phyloP scores from a whole-genome alignment of 2,797 vertebrate species.

The Lagorchestes hirsutus region DNA sequence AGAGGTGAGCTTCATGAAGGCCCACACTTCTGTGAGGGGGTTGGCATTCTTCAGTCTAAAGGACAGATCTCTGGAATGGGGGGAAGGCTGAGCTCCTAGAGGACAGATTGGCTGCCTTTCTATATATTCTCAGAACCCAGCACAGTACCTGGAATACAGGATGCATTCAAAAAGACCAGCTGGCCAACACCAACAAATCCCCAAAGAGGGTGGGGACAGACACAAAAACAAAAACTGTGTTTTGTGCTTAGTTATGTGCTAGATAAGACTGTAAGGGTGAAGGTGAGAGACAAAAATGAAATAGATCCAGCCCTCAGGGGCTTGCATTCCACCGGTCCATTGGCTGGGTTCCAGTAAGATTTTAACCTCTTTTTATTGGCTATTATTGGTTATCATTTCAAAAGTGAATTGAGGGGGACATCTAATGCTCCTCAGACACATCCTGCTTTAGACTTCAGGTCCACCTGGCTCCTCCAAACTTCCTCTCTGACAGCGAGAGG shows the following conservation, averaged over 20 bases:
- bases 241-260: background rate
- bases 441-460: no score
- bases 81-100: no score
- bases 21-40: background rate
- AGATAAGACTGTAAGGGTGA: no score
- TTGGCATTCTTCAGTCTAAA: background rate
- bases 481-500: background rate
- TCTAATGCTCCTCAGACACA: background rate
- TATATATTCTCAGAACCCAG: no score
- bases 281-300: background rate
- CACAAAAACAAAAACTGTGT: background rate
- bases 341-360: background rate
- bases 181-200: rapidly evolving
- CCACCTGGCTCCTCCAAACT: no score
- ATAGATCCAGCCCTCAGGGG: background rate
- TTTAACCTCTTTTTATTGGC: background rate
- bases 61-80: no score
- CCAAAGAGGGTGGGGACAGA: background rate
- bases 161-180: no score
- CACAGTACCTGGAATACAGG: no score
- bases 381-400: background rate
- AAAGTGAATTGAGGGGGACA: background rate
- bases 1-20: no score
- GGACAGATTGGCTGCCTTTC: no score
- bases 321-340: background rate